These are phyloP conservation scores for Halictus ligatus DNA, from an alignment of 2,888 invertebrate species.

Conservation along the genomic window DNA sequence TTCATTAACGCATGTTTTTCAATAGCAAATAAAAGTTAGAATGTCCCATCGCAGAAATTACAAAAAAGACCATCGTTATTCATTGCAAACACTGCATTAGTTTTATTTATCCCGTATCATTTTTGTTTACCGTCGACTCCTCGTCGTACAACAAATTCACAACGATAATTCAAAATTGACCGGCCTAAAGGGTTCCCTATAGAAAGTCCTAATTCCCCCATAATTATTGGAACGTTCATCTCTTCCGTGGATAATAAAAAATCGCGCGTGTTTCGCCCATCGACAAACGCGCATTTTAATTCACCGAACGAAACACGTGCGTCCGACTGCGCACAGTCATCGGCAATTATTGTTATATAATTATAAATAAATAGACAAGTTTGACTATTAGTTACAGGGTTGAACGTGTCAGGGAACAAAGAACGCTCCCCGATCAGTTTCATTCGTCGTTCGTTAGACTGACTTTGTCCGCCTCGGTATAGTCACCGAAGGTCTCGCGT, in stretches of 20 bases:
- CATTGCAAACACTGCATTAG: slow-evolving; percentile 44
- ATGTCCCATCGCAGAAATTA: not conserved
- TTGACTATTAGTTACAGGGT: slow-evolving; percentile 11
- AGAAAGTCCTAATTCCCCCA: slow-evolving; percentile 4
- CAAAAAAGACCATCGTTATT: not conserved
- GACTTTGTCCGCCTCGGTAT: not conserved
- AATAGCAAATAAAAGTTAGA: not conserved
- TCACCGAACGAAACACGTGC: slow-evolving; percentile 21
- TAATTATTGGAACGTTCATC: slow-evolving; percentile 17
- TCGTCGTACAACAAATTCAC: slow-evolving; percentile 15
- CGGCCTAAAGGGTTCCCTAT: slow-evolving; percentile 27
- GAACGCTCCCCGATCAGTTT: slow-evolving; percentile 16
- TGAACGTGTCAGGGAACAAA: slow-evolving; percentile 4
- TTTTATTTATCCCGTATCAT: slow-evolving; percentile 7
- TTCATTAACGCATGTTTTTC: not conserved
- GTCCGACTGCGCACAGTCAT: slow-evolving; percentile 3
- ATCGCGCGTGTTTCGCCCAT: not conserved
- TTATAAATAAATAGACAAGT: slow-evolving; percentile 43
- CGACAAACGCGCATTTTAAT: not conserved
- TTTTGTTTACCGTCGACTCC: not conserved
- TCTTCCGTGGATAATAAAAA: not conserved
- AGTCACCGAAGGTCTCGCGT: not conserved
- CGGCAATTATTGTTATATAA: slow-evolving; percentile 23
- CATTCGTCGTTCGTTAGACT: slow-evolving; percentile 23
- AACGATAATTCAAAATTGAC: slow-evolving; percentile 10